Evolutionary conservation across 2,888 invertebrate species (phyloP).

Genomic region (Dryadula phaetusa): DNA sequence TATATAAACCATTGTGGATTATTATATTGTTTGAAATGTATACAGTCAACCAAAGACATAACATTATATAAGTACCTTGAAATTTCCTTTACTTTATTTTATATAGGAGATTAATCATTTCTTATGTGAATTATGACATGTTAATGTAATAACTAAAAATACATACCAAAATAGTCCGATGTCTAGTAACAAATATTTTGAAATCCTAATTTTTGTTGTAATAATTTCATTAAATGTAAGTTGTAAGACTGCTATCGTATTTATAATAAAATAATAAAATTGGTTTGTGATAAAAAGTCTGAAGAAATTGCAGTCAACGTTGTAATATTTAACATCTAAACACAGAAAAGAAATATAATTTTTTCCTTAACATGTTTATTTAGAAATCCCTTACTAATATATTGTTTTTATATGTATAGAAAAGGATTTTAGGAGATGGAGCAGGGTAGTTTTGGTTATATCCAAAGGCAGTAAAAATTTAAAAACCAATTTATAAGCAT

Average conservation of each 20-base stretch:
- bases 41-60: no score
- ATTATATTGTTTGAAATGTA: no score
- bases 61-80: no score
- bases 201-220: background rate
- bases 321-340: slow-evolving; percentile 10
- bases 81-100: no score
- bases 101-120: no score
- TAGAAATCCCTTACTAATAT: background rate
- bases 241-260: slow-evolving; percentile 31
- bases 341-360: slow-evolving; percentile 12
- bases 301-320: slow-evolving; percentile 22
- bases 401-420: background rate
- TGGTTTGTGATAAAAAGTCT: slow-evolving; percentile 20
- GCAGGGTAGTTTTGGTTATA: slow-evolving; percentile 9
- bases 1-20: no score
- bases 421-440: background rate
- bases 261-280: slow-evolving; percentile 13
- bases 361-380: slow-evolving; percentile 14
- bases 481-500: slow-evolving; percentile 29
- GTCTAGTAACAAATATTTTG: slow-evolving; percentile 6
- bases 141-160: no score
- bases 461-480: slow-evolving; percentile 25
- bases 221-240: slow-evolving; percentile 17
- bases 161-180: background rate
- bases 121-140: no score